Percentiles rank a stretch among this genome's conserved stretches.
These are phyloP conservation scores for Mastomys natalensis DNA, from an alignment of 2,113 vertebrate species.

Conservation along the genomic window DNA sequence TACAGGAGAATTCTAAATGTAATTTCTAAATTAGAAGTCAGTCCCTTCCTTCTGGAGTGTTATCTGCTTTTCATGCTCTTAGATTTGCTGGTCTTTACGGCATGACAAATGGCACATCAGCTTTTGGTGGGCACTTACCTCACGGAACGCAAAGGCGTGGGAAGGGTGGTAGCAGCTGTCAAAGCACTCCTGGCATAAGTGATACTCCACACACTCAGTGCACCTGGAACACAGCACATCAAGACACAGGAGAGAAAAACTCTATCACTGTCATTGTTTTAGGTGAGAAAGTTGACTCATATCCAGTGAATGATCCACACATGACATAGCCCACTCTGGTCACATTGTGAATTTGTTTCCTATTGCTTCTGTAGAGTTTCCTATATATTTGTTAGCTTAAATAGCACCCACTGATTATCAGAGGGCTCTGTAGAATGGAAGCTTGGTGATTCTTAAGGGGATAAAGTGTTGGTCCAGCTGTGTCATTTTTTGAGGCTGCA, in stretches of 20 bases:
- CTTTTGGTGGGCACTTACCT: conserved; percentile 75
- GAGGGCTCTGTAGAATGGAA: background rate
- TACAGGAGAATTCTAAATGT: background rate
- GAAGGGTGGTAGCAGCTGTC: conserved; percentile 75
- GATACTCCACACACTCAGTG: conserved; percentile 82
- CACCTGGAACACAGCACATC: conserved; percentile 80
- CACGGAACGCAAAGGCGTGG: conserved; percentile 82
- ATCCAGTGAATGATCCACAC: background rate
- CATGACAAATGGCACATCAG: too few relatives aligned
- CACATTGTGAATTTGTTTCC: background rate
- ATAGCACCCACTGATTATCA: background rate
- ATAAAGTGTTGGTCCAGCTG: too few relatives aligned
- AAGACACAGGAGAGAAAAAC: background rate
- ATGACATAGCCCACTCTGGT: background rate
- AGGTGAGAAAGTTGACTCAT: background rate
- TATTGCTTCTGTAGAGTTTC: background rate
- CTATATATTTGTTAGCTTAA: background rate
- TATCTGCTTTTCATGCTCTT: background rate
- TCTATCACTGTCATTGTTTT: background rate
- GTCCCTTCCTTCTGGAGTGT: background rate
- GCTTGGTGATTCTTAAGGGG: background rate
- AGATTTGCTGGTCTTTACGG: background rate
- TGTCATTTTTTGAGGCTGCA: background rate
- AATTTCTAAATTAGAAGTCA: background rate
- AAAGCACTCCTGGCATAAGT: conserved; percentile 87